A percentile compares a stretch with the other conserved stretches of the same genome.
Evolutionary conservation across 2,113 vertebrate genomes (phyloP).

Genomic region (Tychaedon coryphoeus): DNA sequence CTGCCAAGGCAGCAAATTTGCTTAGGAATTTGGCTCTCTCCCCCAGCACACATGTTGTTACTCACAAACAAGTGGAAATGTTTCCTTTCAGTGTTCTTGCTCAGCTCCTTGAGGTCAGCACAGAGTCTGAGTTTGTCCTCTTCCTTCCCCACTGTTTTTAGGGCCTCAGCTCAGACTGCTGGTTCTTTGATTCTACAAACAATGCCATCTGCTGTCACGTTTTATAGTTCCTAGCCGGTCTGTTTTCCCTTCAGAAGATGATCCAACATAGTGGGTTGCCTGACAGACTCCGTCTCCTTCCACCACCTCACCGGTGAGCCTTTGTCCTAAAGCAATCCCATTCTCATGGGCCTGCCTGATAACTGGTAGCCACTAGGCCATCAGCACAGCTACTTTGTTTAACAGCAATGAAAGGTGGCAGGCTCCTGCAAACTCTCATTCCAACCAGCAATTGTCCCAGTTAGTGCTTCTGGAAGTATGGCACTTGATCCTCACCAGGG

Average conservation of each 20-base stretch:
- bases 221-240: neutral
- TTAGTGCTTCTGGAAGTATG: rapidly evolving
- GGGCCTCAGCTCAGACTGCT: neutral
- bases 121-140: neutral
- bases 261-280: neutral
- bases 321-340: neutral
- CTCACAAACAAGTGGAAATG: constrained; percentile 5
- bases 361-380: neutral
- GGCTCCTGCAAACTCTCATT: neutral
- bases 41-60: neutral
- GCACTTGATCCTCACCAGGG: neutral
- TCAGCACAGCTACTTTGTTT: neutral
- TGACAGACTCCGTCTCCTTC: neutral
- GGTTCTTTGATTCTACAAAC: constrained; percentile 34
- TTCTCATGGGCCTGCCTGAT: rapidly evolving
- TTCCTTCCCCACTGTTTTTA: neutral
- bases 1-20: constrained; percentile 20
- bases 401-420: neutral
- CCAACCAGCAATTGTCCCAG: rapidly evolving
- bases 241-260: neutral
- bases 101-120: neutral
- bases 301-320: neutral
- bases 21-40: constrained; percentile 10
- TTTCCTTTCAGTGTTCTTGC: neutral
- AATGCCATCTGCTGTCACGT: constrained; percentile 23